phyloP scores from a whole-genome alignment of 2,797 vertebrate genomes.

The Pitangus sulphuratus region DNA sequence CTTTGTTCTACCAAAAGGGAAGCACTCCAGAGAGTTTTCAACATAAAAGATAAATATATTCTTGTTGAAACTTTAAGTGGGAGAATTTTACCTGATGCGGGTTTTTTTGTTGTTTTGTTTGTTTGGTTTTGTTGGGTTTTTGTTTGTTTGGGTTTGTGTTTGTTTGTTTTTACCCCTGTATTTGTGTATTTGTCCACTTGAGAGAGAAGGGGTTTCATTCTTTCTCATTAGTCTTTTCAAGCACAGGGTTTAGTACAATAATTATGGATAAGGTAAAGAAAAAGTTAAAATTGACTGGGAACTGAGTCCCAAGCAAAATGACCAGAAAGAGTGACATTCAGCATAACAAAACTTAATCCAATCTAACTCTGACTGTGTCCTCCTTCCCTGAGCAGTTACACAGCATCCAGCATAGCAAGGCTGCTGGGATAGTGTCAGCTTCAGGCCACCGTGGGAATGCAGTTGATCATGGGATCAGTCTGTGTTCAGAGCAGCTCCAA shows the following conservation, averaged over 20 bases:
- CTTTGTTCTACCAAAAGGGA: background rate
- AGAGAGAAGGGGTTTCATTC: background rate
- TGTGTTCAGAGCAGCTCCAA: background rate
- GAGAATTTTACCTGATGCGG: background rate
- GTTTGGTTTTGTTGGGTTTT: background rate
- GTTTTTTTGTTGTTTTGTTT: background rate
- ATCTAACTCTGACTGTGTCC: fast-evolving
- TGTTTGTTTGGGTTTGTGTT: background rate
- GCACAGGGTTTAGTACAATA: background rate
- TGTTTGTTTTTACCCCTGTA: fast-evolving
- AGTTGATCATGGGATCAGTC: background rate
- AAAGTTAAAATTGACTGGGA: background rate
- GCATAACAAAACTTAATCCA: background rate
- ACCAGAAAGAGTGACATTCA: background rate
- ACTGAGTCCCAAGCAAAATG: background rate
- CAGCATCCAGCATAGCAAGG: background rate
- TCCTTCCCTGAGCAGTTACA: background rate
- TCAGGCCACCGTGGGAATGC: background rate
- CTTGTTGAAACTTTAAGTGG: background rate
- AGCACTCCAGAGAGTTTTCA: background rate
- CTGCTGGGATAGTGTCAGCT: background rate
- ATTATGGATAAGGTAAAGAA: background rate
- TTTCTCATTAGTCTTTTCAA: background rate
- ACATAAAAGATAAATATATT: slow-evolving; percentile 20
- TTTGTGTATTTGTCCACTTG: background rate